Base-by-base conservation (phyloP, 2,113 vertebrate species). In the Micromys minutus region DNA sequence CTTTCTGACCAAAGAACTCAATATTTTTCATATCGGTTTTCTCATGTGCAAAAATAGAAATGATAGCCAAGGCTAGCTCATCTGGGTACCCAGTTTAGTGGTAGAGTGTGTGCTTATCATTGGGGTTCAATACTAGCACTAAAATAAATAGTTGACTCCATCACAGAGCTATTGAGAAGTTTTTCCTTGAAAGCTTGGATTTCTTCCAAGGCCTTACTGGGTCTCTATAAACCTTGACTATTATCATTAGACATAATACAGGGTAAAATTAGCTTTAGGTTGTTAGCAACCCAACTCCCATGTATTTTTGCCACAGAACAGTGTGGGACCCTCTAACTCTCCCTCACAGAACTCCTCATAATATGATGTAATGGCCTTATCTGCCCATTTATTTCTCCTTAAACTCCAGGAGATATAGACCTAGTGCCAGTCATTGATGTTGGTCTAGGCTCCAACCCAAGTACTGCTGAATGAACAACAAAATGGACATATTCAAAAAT, bases 401-500 rank as follows among this genome's bases (percentile, higher is more conserved):
- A n/a, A 69, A 72, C 75, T 94, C 57, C 22, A 90, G 45, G 31
- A 52, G 24, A 45, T n/a, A 47, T 1, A 57, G 13, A 75, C n/a
- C 45, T 47, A 2, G 1, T 75, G 50, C 57, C 63, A 74, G 17
- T 80, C 57, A 34, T 67, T 79, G 67, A 81, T 65, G 34, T 75
- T 80, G 74, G 63, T 75, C 84, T 36, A 72, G 87, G 76, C 50
- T 59, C 57, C 26, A 42, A 75, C 26, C 72, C 69, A 83, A 7
- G 69, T 39, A 61, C 16, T 80, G n/a, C 8, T 65, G 74, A 96
- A 96, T 69, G 50, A 84, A 85, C 52, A 93, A 90, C 55, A 86
- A 90, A 77, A 86, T 11, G 61, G 95, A 93, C 69, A 45, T 36
- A 87, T 29, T 91, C 81, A 89, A 96, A n/a, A 91, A 86, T 36